Conservation (phyloP, 2,888 invertebrate species). For the Macrophya alboannulata region DNA sequence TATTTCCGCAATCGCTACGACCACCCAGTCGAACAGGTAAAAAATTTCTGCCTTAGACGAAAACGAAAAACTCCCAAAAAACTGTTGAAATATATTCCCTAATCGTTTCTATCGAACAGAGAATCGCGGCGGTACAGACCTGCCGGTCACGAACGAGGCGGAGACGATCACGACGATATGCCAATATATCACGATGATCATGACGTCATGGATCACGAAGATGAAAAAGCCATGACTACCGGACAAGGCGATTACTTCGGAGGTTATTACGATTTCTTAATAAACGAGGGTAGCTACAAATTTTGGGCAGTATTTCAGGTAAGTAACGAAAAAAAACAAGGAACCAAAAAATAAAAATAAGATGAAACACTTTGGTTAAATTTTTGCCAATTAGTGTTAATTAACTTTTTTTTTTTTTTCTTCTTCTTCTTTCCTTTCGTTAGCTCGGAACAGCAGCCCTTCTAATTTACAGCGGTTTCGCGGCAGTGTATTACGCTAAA, state of each 20-base stretch:
- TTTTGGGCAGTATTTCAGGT: slow-evolving; percentile 95
- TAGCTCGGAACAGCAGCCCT: slow-evolving; percentile 91
- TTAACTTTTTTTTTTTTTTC: not conserved
- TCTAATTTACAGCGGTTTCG: slow-evolving; percentile 92
- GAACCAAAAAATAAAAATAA: not conserved
- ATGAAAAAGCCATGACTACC: slow-evolving; percentile 82
- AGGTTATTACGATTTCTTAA: slow-evolving; percentile 93
- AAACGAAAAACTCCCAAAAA: not conserved
- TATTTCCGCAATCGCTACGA: slow-evolving; percentile 66
- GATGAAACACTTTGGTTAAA: not conserved
- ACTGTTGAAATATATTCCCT: not conserved
- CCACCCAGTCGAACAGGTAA: slow-evolving; percentile 70
- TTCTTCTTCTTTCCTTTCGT: too few relatives aligned
- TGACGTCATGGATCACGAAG: slow-evolving; percentile 77
- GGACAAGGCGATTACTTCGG: slow-evolving; percentile 88
- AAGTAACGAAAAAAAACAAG: slow-evolving; percentile 56
- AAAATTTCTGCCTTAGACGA: not conserved
- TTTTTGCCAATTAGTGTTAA: not conserved
- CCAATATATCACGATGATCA: slow-evolving; percentile 63
- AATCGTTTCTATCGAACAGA: slow-evolving; percentile 61
- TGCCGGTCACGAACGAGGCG: slow-evolving; percentile 68
- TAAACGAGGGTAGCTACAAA: slow-evolving; percentile 94
- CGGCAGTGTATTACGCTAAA: slow-evolving; percentile 94
- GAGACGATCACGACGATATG: slow-evolving; percentile 79
- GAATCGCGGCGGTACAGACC: slow-evolving; percentile 69